A percentile compares a stretch with the other conserved stretches of the same genome.
Conservation (phyloP, 1,140 invertebrate species). For the Drosophila pallidifrons region DNA sequence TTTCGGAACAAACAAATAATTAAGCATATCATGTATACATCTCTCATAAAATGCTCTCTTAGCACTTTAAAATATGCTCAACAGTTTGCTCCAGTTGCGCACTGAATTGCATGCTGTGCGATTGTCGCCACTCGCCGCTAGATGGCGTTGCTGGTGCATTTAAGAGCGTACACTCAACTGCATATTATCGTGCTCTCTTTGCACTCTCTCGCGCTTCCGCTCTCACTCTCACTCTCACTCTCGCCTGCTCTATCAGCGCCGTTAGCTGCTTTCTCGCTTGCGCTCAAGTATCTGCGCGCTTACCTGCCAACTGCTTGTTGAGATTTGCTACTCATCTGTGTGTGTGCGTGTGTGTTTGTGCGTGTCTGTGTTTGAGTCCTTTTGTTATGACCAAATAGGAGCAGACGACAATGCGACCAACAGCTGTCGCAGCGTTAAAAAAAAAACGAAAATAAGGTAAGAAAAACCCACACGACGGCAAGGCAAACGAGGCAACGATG, state of each 20-base stretch:
- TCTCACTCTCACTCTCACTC: background rate
- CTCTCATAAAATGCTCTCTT: background rate
- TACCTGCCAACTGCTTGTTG: slow-evolving; percentile 27
- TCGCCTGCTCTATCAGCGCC: background rate
- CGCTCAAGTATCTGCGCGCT: slow-evolving; percentile 5
- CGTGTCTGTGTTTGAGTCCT: slow-evolving; percentile 4
- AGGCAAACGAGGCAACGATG: slow-evolving; percentile 65
- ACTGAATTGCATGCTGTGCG: slow-evolving; percentile 6
- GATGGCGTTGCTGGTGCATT: slow-evolving; percentile 4
- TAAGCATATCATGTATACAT: too few relatives aligned
- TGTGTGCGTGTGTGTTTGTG: background rate
- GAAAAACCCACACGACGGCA: slow-evolving; percentile 16
- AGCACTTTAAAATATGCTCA: background rate
- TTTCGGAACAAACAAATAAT: too few relatives aligned
- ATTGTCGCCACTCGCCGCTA: slow-evolving; percentile 28
- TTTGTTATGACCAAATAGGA: slow-evolving; percentile 32
- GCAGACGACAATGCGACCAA: slow-evolving; percentile 42
- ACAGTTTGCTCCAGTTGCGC: slow-evolving; percentile 22
- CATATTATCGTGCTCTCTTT: background rate
- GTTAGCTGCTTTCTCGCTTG: background rate
- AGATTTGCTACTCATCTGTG: slow-evolving; percentile 3
- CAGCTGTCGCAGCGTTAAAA: slow-evolving; percentile 43
- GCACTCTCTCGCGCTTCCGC: slow-evolving; percentile 11
- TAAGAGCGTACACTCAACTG: slow-evolving; percentile 12
- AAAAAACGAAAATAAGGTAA: slow-evolving; percentile 3